These are phyloP conservation scores for Xanthorhoe designata DNA, from an alignment of 2,888 invertebrate genomes.

Conservation along the genomic window DNA sequence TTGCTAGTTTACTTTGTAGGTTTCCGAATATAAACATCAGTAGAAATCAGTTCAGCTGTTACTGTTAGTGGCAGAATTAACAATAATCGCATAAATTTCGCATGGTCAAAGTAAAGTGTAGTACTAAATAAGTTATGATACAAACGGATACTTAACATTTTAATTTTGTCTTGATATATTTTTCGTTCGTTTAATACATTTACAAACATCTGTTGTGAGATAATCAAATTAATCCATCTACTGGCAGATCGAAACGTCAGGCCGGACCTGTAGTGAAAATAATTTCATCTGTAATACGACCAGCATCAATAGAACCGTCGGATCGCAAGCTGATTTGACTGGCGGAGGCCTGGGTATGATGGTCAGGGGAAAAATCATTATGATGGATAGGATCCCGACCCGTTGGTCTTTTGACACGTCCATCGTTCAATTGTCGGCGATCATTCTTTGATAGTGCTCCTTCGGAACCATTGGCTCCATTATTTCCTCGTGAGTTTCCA, in stretches of 20 bases:
- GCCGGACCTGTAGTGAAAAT: conserved; percentile 77
- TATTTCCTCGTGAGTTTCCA: conserved; percentile 66
- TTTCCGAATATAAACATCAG: too few relatives aligned
- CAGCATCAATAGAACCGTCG: conserved; percentile 51
- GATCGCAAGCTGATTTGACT: conserved; percentile 21
- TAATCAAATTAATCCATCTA: conserved; percentile 86
- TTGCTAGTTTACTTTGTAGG: not conserved
- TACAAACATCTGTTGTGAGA: conserved; percentile 76
- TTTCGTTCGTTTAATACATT: conserved; percentile 23
- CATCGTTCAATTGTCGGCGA: conserved; percentile 80
- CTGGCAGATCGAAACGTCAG: conserved; percentile 84
- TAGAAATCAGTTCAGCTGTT: too few relatives aligned
- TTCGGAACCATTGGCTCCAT: conserved; percentile 69
- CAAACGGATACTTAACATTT: not conserved
- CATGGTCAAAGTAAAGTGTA: too few relatives aligned
- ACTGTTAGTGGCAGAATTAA: too few relatives aligned
- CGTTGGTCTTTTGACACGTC: conserved; percentile 77
- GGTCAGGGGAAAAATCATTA: conserved; percentile 59
- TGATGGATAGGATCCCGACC: conserved; percentile 78
- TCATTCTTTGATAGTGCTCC: conserved; percentile 74
- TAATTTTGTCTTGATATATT: conserved; percentile 15
- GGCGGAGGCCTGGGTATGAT: conserved; percentile 49
- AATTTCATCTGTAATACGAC: conserved; percentile 69
- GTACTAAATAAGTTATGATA: too few relatives aligned
- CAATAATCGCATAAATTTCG: too few relatives aligned